These are phyloP conservation scores for Portevinia maculata DNA, from an alignment of 2,888 invertebrate species.

Conservation along the genomic window DNA sequence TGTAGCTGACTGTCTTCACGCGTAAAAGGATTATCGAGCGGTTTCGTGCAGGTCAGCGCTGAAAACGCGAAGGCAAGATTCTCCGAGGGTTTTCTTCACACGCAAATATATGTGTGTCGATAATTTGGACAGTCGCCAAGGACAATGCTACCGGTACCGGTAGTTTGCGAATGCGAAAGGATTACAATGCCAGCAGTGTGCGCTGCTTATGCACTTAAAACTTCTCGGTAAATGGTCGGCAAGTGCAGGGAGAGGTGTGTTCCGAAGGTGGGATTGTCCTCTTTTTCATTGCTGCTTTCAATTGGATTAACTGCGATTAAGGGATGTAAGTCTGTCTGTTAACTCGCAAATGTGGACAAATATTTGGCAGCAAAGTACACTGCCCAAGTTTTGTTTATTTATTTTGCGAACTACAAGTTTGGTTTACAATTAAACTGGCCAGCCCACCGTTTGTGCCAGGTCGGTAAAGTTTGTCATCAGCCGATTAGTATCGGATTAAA, in stretches of 20 bases:
- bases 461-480: slow-evolving; percentile 23
- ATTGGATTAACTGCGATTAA: slow-evolving; percentile 71
- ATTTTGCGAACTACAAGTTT: slow-evolving; percentile 51
- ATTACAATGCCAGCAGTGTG: slow-evolving; percentile 33
- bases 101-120: not conserved
- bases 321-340: slow-evolving; percentile 60
- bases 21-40: slow-evolving; percentile 71
- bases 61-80: slow-evolving; percentile 32
- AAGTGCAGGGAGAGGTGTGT: slow-evolving; percentile 39
- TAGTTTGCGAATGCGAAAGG: slow-evolving; percentile 48
- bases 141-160: slow-evolving; percentile 31
- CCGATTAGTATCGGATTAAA: slow-evolving; percentile 53
- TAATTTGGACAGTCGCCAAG: slow-evolving; percentile 36
- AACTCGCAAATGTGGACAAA: slow-evolving; percentile 65
- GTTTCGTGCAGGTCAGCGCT: slow-evolving; percentile 40
- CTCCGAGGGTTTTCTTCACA: slow-evolving; percentile 20
- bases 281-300: slow-evolving; percentile 60
- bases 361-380: slow-evolving; percentile 60
- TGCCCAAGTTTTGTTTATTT: slow-evolving; percentile 38
- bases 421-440: slow-evolving; percentile 59
- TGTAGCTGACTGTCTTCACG: slow-evolving; percentile 53
- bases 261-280: slow-evolving; percentile 45
- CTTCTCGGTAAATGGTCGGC: slow-evolving; percentile 23
- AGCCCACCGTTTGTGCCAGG: slow-evolving; percentile 16
- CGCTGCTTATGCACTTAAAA: slow-evolving; percentile 31